Evolutionary conservation across 2,113 vertebrate species (phyloP), one percentile per base, ranked within the genome.

Genomic region (Tetrax tetrax): DNA sequence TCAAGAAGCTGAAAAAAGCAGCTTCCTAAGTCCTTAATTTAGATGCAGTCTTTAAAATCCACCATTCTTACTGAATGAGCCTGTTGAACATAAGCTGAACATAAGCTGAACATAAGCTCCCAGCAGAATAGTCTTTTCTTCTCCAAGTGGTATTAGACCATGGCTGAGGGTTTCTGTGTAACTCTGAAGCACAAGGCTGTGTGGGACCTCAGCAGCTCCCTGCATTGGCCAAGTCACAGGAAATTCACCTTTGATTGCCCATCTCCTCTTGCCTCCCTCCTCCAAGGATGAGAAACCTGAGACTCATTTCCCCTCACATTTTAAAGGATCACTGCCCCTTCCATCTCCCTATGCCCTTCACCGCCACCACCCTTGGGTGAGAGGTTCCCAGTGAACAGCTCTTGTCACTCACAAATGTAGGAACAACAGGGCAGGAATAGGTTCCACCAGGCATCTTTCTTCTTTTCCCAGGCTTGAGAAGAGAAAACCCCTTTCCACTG

Each of bases 391-490:
- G 1, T 5, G 9, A 83, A 33, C 7, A 71, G 54, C 8, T 43
- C 17, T 89, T 45, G 9, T 38, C 43, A 25, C 17, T 4, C 20
- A 38, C 2, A 1, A 51, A n/a, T 0, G 0, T 50, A 59, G 25
- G n/a, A 80, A 63, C 0, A 1, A 75, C 29, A 75, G 6, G 24
- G 19, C 11, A 75, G 27, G 16, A n/a, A 29, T 1, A 22, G 25
- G 28, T 18, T 68, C 23, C 65, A 11, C 14, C 19, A 37, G 41
- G 3, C 6, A 59, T 8, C 7, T 64, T 69, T 25, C 13, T 15
- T 4, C 3, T 1, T 77, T 92, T 81, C 25, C 16, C 60, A 81
- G 51, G 9, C 23, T 13, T 50, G 28, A 51, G 50, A 77, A 56
- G 27, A 45, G 20, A 12, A 87, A 86, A 10, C 2, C 2, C 6